Percentiles rank a stretch among this genome's conserved stretches.
Conservation (phyloP, 2,113 vertebrate genomes). For the Scopus umbretta region DNA sequence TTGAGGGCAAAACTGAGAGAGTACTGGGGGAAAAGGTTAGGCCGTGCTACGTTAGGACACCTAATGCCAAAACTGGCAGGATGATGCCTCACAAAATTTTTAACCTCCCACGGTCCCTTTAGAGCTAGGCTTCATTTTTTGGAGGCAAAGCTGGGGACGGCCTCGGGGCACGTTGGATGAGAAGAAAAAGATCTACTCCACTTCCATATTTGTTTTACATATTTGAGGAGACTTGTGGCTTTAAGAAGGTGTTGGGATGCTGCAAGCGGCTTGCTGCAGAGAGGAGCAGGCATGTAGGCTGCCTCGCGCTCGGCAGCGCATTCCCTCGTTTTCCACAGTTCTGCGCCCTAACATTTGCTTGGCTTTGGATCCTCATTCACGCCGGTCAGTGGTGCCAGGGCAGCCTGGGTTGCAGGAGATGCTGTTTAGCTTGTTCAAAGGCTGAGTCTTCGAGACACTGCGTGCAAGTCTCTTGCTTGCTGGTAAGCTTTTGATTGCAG, state of each 20-base stretch:
- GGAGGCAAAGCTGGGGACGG: background rate
- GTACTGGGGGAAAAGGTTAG: background rate
- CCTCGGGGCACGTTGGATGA: background rate
- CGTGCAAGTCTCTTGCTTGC: background rate
- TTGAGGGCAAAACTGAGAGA: background rate
- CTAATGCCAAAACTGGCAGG: background rate
- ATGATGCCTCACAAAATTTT: background rate
- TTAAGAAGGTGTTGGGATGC: background rate
- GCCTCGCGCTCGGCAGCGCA: background rate
- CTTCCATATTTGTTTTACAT: background rate
- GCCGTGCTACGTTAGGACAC: background rate
- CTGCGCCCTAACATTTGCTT: background rate
- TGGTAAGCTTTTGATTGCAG: background rate
- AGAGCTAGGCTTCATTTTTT: background rate
- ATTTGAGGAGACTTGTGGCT: background rate
- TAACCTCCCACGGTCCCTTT: background rate
- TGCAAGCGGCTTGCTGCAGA: background rate
- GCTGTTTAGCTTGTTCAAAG: background rate
- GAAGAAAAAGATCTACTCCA: background rate
- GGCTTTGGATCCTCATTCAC: background rate
- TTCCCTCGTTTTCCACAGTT: background rate
- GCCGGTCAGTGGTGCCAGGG: background rate
- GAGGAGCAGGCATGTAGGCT: background rate
- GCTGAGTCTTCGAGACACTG: background rate
- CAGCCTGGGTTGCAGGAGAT: background rate